Evolutionary conservation across 2,113 vertebrate species (phyloP), one percentile per base, ranked within the genome.

Genomic region (Chloropsis cyanopogon): DNA sequence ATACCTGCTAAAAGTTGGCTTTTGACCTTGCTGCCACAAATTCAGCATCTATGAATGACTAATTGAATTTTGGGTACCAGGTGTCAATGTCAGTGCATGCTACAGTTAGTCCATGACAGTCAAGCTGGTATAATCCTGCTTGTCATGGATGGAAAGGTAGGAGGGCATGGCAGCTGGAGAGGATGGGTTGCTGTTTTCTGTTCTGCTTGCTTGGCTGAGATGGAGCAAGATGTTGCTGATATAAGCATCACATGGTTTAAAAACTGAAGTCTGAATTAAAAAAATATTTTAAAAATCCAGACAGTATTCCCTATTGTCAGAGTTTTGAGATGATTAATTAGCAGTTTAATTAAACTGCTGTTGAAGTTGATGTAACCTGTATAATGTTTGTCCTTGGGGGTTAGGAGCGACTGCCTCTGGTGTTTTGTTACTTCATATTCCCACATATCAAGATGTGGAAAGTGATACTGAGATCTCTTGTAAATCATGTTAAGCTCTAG

Each of bases 1-100:
- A 92, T 96, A 96, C 77, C 88, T 57, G 63, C 77, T 91, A 86
- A 79, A 88, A 94, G 46, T 61, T 96, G 92, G 59, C 91, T 96
- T 97, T 95, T 98, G 95, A 97, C 97, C 96, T 97, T 79, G 68
- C 86, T 96, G 53, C 94, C 78, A 85, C 41, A 83, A 92, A 95
- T 61, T 78, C 82, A 76, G 47, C 65, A 24, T 91, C 88, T 93
- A 19, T 92, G 87, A 86, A 61, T 94, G 95, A 93, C 76, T 96
- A 95, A 94, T 76, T 86, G 86, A 80, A 17, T 72, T 72, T 70
- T 94, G 93, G 75, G 73, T 80, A 86, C 90, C 92, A 90, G 95
- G 73, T 96, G 91, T 82, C 93, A 88, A 47, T 52, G 75, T 96
- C 77, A 91, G 77, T 24, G 75, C 39, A 73, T 41, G 81, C 96